phyloP scores from a whole-genome alignment of 2,113 vertebrate genomes.

The Amphilophus citrinellus region DNA sequence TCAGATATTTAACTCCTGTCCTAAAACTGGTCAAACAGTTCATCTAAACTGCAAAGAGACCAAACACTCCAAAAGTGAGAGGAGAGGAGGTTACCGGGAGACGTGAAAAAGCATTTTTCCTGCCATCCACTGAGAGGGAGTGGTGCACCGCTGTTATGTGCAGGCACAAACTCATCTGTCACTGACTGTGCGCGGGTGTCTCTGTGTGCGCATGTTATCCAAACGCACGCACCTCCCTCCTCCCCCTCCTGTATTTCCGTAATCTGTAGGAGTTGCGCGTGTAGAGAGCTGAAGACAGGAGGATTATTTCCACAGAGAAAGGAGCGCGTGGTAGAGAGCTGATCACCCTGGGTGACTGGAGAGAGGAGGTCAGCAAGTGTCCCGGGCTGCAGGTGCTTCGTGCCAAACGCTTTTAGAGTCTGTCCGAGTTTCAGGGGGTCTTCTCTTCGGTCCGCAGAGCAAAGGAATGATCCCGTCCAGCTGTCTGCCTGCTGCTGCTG shows the following conservation, averaged over 20 bases:
- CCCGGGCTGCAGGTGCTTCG: constrained; percentile 1
- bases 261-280: background rate
- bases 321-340: constrained; percentile 1
- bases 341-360: background rate
- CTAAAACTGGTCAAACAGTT: background rate
- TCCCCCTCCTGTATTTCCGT: constrained; percentile 46
- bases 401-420: background rate
- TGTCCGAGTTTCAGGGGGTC: background rate
- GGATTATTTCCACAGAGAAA: constrained; percentile 3
- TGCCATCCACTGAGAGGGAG: constrained; percentile 40
- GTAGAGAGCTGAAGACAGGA: background rate
- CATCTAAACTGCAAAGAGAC: background rate
- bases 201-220: background rate
- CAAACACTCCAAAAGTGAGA: background rate
- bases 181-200: background rate
- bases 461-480: constrained; percentile 11
- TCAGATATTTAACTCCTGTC: too few species aligned
- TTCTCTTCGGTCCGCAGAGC: background rate
- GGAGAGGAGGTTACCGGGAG: background rate
- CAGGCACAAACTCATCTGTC: background rate
- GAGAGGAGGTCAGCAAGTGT: background rate
- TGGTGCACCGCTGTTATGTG: constrained; percentile 18
- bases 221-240: constrained; percentile 12
- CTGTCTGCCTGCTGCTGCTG: background rate
- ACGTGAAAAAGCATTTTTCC: background rate